These are phyloP conservation scores for Schrankia costaestrigalis DNA, from an alignment of 2,888 invertebrate genomes.

Conservation along the genomic window DNA sequence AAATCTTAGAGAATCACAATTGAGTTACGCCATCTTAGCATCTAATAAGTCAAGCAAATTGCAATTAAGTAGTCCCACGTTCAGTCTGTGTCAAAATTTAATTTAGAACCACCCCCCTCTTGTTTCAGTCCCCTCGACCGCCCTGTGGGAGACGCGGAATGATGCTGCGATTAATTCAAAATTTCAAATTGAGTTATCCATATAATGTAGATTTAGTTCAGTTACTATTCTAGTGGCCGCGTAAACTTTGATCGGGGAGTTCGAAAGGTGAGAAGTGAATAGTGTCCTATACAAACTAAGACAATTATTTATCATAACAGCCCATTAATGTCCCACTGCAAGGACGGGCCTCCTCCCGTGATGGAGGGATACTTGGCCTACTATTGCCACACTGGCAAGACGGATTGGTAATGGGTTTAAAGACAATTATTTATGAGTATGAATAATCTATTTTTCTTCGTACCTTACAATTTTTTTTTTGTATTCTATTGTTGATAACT, in stretches of 20 bases:
- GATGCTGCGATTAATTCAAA: slow-evolving; percentile 45
- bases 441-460: no score
- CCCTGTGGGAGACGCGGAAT: slow-evolving; percentile 24
- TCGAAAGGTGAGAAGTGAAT: not conserved
- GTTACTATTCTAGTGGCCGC: slow-evolving; percentile 10
- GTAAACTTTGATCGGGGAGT: not conserved
- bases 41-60: slow-evolving; percentile 54
- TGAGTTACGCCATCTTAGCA: slow-evolving; percentile 27
- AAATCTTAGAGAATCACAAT: slow-evolving; percentile 32
- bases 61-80: slow-evolving; percentile 52
- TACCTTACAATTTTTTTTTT: no score
- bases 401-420: no score
- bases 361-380: no score
- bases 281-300: no score
- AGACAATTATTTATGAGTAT: no score
- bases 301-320: no score
- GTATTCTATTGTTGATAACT: no score
- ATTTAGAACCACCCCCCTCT: slow-evolving; percentile 35
- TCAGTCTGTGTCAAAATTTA: slow-evolving; percentile 50
- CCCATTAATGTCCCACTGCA: no score
- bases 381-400: no score
- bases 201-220: slow-evolving; percentile 27
- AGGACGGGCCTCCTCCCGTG: no score
- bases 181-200: slow-evolving; percentile 44
- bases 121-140: slow-evolving; percentile 7